A percentile compares a stretch with the other conserved stretches of the same genome.
phyloP scores from a whole-genome alignment of 2,113 vertebrate genomes.

The Furnarius figulus region DNA sequence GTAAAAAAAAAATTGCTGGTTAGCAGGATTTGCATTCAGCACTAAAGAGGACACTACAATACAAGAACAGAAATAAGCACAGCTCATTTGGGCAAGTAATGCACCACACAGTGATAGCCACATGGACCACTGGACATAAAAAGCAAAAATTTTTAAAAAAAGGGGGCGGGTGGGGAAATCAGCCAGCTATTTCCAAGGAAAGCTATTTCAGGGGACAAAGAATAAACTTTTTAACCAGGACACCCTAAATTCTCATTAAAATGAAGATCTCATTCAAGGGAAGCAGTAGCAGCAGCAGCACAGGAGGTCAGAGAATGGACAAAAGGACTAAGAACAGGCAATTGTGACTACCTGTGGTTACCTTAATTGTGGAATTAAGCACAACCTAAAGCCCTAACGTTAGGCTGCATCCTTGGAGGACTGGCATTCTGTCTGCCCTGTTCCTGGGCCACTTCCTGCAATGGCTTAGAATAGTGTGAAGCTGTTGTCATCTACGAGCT shows the following conservation, averaged over 20 bases:
- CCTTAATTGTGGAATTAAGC: neutral
- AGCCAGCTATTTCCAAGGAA: neutral
- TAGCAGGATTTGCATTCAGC: neutral
- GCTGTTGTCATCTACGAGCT: fast-evolving
- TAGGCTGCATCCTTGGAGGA: neutral
- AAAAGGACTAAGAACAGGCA: neutral
- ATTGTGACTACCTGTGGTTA: neutral
- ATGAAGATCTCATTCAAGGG: neutral
- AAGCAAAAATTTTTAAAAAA: neutral
- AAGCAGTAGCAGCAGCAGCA: neutral
- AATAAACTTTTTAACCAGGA: neutral
- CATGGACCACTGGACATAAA: neutral
- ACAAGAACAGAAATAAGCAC: neutral
- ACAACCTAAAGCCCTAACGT: neutral
- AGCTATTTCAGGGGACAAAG: neutral
- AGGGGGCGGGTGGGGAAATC: too few relatives aligned
- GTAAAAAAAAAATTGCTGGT: neutral
- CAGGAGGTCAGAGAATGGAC: neutral
- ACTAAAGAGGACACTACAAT: neutral
- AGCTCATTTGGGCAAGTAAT: neutral
- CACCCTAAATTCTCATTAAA: neutral
- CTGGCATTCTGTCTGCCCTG: neutral
- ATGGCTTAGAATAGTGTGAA: fast-evolving
- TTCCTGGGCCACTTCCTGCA: neutral
- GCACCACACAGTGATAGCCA: fast-evolving